Percentiles rank a stretch among this genome's conserved stretches.
These are phyloP conservation scores for Pachypeltis micranthus DNA, from an alignment of 1,140 invertebrate genomes.

Conservation along the genomic window DNA sequence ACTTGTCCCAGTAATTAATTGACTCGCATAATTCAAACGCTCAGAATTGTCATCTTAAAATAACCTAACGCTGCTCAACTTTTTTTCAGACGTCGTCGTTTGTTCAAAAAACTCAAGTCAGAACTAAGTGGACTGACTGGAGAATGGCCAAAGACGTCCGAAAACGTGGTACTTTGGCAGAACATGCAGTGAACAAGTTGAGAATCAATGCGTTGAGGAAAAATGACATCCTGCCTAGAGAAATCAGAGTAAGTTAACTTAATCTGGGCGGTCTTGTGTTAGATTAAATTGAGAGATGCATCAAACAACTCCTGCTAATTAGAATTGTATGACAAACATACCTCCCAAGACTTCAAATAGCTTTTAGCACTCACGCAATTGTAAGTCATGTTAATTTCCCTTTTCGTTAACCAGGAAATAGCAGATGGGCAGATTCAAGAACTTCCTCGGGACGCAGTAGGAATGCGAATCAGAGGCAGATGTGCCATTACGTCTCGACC, in stretches of 20 bases:
- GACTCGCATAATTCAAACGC: too few species aligned
- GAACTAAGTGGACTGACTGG: constrained; percentile 49
- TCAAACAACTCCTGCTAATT: constrained; percentile 1
- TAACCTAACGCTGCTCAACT: too few species aligned
- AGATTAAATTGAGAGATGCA: background rate
- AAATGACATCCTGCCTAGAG: constrained; percentile 66
- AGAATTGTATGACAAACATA: constrained; percentile 1
- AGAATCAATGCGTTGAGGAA: constrained; percentile 63
- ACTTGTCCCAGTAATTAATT: too few species aligned
- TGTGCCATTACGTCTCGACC: constrained; percentile 71
- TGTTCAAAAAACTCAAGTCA: constrained; percentile 8
- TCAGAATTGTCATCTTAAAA: too few species aligned
- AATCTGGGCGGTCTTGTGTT: too few species aligned
- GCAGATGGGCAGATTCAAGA: constrained; percentile 60
- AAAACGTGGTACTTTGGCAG: constrained; percentile 53
- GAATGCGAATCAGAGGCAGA: constrained; percentile 49
- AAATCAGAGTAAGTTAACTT: constrained; percentile 54
- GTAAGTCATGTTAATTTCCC: constrained; percentile 20
- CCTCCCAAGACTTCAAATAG: too few species aligned
- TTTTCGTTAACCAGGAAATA: constrained; percentile 38
- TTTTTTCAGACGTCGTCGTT: too few species aligned
- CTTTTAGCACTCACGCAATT: too few species aligned
- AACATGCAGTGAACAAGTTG: constrained; percentile 56
- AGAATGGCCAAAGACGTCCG: constrained; percentile 73
- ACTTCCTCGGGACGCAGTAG: constrained; percentile 59